These are phyloP conservation scores for Beris morrisii DNA, from an alignment of 2,888 invertebrate genomes.

Conservation along the genomic window DNA sequence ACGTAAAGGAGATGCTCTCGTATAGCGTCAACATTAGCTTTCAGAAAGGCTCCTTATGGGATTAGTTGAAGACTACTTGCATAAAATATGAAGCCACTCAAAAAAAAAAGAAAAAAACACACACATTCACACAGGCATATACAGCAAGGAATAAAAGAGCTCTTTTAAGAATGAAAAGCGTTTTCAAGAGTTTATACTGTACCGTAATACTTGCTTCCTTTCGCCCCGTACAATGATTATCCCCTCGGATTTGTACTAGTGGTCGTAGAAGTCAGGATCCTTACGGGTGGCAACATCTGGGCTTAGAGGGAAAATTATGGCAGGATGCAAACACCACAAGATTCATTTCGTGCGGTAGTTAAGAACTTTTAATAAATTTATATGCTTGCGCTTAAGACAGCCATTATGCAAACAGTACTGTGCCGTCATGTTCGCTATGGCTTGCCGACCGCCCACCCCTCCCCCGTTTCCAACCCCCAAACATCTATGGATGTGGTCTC, in stretches of 20 bases:
- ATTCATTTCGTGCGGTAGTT: slow-evolving; percentile 32
- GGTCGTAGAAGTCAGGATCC: background rate
- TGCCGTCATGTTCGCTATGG: slow-evolving; percentile 8
- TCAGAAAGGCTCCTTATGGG: slow-evolving; percentile 31
- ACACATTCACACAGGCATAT: background rate
- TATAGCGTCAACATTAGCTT: slow-evolving; percentile 26
- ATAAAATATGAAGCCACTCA: slow-evolving; percentile 33
- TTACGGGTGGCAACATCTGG: slow-evolving; percentile 30
- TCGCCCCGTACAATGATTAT: slow-evolving; percentile 8
- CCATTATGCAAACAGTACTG: slow-evolving; percentile 28
- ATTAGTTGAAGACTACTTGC: slow-evolving; percentile 33
- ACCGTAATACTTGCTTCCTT: background rate
- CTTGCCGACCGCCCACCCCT: background rate
- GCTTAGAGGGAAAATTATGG: slow-evolving; percentile 21
- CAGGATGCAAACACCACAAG: slow-evolving; percentile 24
- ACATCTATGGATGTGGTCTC: background rate
- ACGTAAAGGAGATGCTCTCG: slow-evolving; percentile 25
- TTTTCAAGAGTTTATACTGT: slow-evolving; percentile 26
- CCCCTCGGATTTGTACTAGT: slow-evolving; percentile 9
- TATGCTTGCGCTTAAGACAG: slow-evolving; percentile 28
- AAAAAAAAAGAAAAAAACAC: slow-evolving; percentile 14
- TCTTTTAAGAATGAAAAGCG: slow-evolving; percentile 29
- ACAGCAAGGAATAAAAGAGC: slow-evolving; percentile 10
- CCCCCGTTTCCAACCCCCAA: background rate
- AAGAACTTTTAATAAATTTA: slow-evolving; percentile 34